These are phyloP conservation scores for Drosophila sturtevanti DNA, from an alignment of 1,140 invertebrate genomes.

Conservation along the genomic window DNA sequence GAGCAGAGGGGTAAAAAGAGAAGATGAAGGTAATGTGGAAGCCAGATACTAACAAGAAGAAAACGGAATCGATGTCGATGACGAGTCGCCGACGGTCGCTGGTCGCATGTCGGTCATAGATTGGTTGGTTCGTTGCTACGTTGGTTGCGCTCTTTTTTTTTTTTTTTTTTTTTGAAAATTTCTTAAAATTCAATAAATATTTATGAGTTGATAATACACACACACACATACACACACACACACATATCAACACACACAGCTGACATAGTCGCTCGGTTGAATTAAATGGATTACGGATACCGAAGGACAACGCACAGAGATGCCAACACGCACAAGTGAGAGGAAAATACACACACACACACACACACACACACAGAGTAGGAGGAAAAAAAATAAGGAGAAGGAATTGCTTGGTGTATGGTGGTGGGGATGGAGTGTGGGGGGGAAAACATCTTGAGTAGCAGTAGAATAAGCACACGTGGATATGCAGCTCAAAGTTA, in stretches of 20 bases:
- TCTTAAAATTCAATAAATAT: constrained; percentile 82
- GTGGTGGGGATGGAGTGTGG: neutral
- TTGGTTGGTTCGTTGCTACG: constrained; percentile 16
- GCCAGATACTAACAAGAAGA: constrained; percentile 18
- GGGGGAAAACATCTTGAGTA: constrained; percentile 8
- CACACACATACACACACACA: constrained; percentile 35
- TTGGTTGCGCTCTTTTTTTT: constrained; percentile 8
- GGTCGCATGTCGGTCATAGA: constrained; percentile 31
- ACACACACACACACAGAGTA: neutral
- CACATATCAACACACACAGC: constrained; percentile 31
- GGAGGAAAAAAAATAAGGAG: neutral
- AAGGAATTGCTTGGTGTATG: neutral
- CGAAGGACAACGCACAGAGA: constrained; percentile 35
- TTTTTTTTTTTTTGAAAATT: constrained; percentile 65
- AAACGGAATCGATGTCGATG: constrained; percentile 48
- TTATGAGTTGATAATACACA: constrained; percentile 80
- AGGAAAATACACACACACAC: constrained; percentile 3
- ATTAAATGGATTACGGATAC: constrained; percentile 76
- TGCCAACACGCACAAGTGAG: constrained; percentile 58
- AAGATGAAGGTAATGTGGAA: neutral
- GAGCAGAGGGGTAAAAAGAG: neutral
- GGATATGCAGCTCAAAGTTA: constrained; percentile 45
- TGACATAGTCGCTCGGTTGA: constrained; percentile 67
- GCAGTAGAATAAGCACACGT: neutral
- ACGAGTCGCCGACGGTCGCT: constrained; percentile 39